Evolutionary conservation across 2,888 invertebrate genomes (phyloP), one percentile per base, ranked within the genome.

Genomic region (Erebia palarica): DNA sequence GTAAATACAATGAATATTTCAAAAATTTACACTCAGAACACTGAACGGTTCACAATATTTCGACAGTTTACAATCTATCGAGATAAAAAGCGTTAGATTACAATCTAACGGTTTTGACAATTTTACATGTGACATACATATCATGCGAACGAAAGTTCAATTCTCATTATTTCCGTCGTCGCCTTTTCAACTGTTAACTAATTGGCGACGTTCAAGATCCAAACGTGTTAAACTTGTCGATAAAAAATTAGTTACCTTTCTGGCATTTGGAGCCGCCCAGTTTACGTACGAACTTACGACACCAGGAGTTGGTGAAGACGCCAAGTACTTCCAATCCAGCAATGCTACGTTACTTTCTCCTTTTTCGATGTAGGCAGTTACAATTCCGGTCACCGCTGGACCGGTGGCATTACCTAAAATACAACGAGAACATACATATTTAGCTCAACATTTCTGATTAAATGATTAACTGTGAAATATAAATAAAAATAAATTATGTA

Each of bases 251-350:
- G 51, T 78, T 78, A 92, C 92, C 86, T 84, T 81, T 72, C 85
- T 80, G 59, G 89, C 84, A 73, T 92, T 92, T n/a, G 92, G 92
- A 11, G 84, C 81, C n/a, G 91, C 92, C 86, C 87, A 89, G 69
- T 81, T 83, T 47, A 87, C 63, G 76, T 89, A 92, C 5, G 91
- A 90, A 47, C 75, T 79, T 8, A 84, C 73, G 21, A 89, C 71
- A 70, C 78, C 81, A 13, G 84, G 82, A 44, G 79, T 65, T 10
- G 78, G 75, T 13, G 80, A 65, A 1, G 90, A 86, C 47, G 92
- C 92, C 72, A 88, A 80, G 13, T 84, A 81, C 42, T 91, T 81
- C 92, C 92, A 92, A 77, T 92, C 87, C 59, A 92, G 78, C n/a
- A 92, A 81, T 18, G 80, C 86, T 18, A 92, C 90, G 75, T 92